Evolutionary conservation across 2,113 vertebrate genomes (phyloP), one percentile per base, ranked within the genome.

Genomic region (Ciconia boyciana): DNA sequence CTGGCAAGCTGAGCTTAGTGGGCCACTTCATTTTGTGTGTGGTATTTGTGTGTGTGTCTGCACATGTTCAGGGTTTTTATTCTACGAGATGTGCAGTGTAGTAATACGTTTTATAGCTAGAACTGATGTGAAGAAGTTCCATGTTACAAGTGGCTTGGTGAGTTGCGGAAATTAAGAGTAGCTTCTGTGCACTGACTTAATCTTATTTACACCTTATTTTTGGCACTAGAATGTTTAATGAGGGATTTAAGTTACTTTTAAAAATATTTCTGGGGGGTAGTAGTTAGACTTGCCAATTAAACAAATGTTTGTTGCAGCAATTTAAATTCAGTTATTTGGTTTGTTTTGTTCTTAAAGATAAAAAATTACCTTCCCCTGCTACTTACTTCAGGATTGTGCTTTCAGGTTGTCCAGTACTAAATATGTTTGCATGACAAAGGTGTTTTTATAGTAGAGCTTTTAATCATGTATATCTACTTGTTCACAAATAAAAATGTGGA

Each of bases 1-100:
- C 97, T 98, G 98, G 96, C 97, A 97, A 90, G 81, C 90, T 94
- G 72, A 96, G 90, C 94, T 95, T 89, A 83, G 93, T 95, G 87
- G 89, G 93, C 65, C 87, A 92, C 90, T 97, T 97, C 74, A 80
- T 95, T 96, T 87, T 90, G 89, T 95, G 84, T 84, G 41, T 93
- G 94, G 57, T 90, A 83, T 62, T 93, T 92, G 55, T 85, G 46
- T 89, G 44, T 60, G 55, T 60, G 55, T 89, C 62, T 91, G 82
- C 80, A 58, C 91, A 92, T 82, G 87, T 49, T 83, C 16, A 72
- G 43, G 4, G n/a, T 61, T 96, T 80, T 64, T 83, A 43, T 79
- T 66, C 58, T 34, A 31, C 39, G 39, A 94, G 83, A 90, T 80
- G 1, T 85, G 55, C n/a, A 44, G 20, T 90, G 71, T 71, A 77